phyloP scores from a whole-genome alignment of 2,113 vertebrate genomes.

The Zosterops japonicus region DNA sequence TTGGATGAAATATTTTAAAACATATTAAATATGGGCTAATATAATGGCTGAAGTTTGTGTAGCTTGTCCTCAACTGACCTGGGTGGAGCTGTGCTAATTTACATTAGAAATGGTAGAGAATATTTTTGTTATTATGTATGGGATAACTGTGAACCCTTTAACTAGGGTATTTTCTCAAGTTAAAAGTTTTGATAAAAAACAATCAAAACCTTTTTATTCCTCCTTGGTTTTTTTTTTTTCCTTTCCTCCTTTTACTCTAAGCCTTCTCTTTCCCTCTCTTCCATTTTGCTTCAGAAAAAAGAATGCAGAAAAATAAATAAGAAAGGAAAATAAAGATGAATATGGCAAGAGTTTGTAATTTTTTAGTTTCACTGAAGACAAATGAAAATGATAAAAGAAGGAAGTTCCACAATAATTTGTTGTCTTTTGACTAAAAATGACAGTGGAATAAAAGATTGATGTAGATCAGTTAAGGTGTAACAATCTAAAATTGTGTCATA shows the following conservation, averaged over 20 bases:
- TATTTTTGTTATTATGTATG: background rate
- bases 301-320: background rate
- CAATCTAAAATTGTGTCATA: background rate
- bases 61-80: background rate
- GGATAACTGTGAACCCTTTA: background rate
- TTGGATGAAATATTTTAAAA: background rate
- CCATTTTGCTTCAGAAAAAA: background rate
- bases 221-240: background rate
- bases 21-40: background rate
- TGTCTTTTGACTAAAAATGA: background rate
- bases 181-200: background rate
- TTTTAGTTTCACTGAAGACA: background rate
- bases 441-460: background rate
- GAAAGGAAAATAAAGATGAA: background rate
- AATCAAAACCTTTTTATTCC: background rate
- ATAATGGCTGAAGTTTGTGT: background rate
- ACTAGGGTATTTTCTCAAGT: background rate
- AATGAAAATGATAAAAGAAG: background rate
- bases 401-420: background rate
- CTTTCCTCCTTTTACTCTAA: background rate
- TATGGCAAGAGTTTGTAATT: background rate
- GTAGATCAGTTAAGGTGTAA: background rate
- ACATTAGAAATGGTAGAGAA: background rate
- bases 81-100: background rate
- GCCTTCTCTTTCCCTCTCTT: background rate